Conservation (phyloP, 2,113 vertebrate species). For the Coracopsis vasa region DNA sequence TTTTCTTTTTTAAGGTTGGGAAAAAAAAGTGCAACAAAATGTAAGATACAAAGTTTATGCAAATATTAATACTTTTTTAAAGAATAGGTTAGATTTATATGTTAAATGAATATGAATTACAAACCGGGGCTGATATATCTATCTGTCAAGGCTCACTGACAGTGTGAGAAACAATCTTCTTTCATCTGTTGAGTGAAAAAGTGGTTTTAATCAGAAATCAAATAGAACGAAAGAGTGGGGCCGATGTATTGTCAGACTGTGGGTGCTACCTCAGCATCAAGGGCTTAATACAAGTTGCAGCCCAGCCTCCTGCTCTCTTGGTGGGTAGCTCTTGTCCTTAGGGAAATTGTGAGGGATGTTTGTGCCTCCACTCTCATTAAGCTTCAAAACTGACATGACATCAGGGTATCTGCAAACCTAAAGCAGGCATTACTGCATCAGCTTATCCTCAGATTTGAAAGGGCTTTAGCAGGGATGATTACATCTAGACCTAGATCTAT, state of each 20-base stretch:
- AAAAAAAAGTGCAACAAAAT: background rate
- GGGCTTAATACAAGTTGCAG: background rate
- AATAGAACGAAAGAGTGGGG: background rate
- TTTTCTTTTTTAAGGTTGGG: background rate
- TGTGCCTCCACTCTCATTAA: background rate
- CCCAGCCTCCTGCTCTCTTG: background rate
- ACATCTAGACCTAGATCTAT: background rate
- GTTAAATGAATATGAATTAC: background rate
- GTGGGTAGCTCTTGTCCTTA: background rate
- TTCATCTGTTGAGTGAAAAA: background rate
- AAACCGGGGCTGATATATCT: background rate
- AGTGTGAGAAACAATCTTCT: background rate
- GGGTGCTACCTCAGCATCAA: fast-evolving
- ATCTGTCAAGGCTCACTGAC: background rate
- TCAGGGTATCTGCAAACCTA: background rate
- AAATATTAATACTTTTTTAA: background rate
- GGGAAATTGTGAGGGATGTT: background rate
- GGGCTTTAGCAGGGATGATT: background rate
- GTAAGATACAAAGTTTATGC: background rate
- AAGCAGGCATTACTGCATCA: background rate
- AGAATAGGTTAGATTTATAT: background rate
- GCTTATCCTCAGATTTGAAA: background rate
- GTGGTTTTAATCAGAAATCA: background rate
- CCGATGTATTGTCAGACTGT: background rate
- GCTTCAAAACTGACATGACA: background rate